Conservation (phyloP, 2,797 vertebrate species). For the Ispidina picta region DNA sequence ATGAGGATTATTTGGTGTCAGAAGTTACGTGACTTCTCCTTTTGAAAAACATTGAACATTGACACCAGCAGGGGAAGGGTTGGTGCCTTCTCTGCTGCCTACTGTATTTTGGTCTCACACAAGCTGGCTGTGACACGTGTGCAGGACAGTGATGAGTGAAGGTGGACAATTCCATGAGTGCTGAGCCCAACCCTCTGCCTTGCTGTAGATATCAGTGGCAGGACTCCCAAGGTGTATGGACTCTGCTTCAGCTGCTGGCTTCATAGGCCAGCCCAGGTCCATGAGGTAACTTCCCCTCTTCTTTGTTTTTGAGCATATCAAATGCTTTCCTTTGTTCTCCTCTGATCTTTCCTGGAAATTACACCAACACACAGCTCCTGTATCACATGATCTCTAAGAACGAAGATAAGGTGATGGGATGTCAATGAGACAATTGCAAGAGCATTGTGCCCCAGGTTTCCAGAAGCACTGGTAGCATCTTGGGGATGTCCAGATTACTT, state of each 20-base stretch:
- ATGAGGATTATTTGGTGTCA: background rate
- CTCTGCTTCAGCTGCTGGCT: background rate
- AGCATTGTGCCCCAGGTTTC: background rate
- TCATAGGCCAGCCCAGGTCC: background rate
- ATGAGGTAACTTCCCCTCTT: background rate
- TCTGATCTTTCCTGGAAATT: background rate
- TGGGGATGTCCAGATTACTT: background rate
- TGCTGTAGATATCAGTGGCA: background rate
- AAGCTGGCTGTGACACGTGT: fast-evolving
- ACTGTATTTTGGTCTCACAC: fast-evolving
- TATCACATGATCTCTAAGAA: background rate
- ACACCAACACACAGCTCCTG: background rate
- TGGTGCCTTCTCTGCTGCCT: background rate
- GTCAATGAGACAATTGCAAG: background rate
- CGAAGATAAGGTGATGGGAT: background rate
- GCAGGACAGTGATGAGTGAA: background rate
- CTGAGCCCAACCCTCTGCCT: background rate
- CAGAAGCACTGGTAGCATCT: background rate
- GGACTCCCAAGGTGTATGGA: fast-evolving
- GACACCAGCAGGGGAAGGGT: background rate
- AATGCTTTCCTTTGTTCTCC: background rate
- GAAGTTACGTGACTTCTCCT: background rate
- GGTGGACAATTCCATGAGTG: background rate
- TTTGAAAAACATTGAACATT: background rate
- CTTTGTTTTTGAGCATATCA: background rate